Conservation (phyloP, 2,888 invertebrate species). For the Andrena chrysosceles region DNA sequence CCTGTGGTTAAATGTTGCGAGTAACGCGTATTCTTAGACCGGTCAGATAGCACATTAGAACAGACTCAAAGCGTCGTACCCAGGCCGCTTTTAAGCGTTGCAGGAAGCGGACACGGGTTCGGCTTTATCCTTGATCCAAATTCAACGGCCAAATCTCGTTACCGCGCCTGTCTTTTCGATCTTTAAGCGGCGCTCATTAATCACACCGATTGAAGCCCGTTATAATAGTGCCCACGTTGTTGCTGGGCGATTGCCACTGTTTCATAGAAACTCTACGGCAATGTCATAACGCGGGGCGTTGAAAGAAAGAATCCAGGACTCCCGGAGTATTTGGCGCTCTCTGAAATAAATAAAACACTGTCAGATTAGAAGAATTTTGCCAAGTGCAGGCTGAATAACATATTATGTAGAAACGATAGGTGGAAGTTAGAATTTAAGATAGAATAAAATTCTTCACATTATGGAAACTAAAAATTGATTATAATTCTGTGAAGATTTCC, state of each 20-base stretch:
- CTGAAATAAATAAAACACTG: not conserved
- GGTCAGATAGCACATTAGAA: constrained; percentile 50
- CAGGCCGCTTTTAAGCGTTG: constrained; percentile 15
- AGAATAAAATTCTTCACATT: no score
- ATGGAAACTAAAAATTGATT: no score
- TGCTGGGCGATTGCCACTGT: not conserved
- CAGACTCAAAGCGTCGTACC: constrained; percentile 33
- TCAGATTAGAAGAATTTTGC: not conserved
- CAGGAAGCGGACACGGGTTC: constrained; percentile 20
- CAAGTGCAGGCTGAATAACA: no score
- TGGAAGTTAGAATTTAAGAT: no score
- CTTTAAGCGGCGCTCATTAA: constrained; percentile 30
- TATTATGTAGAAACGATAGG: no score
- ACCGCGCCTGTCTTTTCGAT: constrained; percentile 6
- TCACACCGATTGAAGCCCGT: constrained; percentile 18
- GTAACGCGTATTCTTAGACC: constrained; percentile 69
- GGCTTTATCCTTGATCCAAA: constrained; percentile 52
- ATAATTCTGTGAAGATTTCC: no score
- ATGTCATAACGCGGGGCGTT: not conserved
- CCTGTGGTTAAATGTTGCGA: constrained; percentile 64
- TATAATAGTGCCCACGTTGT: constrained; percentile 11
- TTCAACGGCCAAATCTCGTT: constrained; percentile 17
- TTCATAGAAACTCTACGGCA: not conserved
- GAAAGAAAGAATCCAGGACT: not conserved
- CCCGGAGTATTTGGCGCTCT: not conserved